Conservation (phyloP, 2,797 vertebrate species). For the Basileuterus tristriatus region DNA sequence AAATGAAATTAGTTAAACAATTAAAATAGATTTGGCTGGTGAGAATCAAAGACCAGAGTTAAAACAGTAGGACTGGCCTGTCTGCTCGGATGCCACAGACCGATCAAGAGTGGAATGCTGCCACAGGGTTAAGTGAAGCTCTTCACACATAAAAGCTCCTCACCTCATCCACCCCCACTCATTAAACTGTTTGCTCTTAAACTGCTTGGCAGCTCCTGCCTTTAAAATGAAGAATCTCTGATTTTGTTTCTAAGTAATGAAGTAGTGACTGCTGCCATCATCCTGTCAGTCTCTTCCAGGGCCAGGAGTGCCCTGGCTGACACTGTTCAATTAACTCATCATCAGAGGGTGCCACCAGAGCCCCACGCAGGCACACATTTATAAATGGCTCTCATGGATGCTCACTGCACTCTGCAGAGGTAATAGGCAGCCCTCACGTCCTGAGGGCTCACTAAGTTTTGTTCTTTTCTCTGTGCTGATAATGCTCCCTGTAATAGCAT, state of each 20-base stretch:
- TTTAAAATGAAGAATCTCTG: constrained; percentile 10
- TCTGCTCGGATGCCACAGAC: not conserved
- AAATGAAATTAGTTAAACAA: not conserved
- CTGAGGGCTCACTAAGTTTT: not conserved
- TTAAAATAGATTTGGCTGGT: not conserved
- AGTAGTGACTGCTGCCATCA: not conserved
- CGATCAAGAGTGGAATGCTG: not conserved
- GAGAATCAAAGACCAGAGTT: not conserved
- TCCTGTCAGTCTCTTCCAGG: not conserved
- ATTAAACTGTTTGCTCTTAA: constrained; percentile 30
- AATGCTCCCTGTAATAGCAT: not conserved
- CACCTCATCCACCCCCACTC: not conserved
- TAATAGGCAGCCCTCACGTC: not conserved
- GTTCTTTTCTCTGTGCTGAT: constrained; percentile 12
- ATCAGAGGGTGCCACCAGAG: constrained; percentile 15
- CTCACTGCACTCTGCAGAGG: constrained; percentile 30
- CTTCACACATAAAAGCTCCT: constrained; percentile 3
- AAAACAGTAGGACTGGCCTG: not conserved
- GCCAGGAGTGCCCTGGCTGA: constrained; percentile 18
- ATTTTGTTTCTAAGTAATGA: constrained; percentile 50
- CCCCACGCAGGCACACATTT: not conserved
- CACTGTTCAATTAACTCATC: constrained; percentile 67
- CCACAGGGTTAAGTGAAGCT: not conserved
- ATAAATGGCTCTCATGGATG: constrained; percentile 44
- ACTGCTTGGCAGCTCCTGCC: not conserved